Conservation (phyloP, 1,140 invertebrate species). For the Coelopa frigida region DNA sequence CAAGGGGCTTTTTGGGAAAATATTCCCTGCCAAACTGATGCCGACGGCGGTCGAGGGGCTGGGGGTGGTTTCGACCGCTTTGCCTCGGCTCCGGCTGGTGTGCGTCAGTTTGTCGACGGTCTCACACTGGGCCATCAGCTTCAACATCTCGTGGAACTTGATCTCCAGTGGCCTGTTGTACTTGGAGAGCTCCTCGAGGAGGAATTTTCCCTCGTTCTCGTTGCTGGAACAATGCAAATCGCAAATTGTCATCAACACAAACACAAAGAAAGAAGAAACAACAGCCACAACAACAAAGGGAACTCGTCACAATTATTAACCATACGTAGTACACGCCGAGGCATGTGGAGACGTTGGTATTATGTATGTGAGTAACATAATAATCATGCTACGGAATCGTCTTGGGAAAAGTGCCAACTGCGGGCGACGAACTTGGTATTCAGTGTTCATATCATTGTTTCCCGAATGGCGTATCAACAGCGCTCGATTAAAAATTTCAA, state of each 20-base stretch:
- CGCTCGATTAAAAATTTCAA: too few species aligned
- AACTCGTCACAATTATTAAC: neutral
- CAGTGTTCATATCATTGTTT: too few species aligned
- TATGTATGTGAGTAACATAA: too few species aligned
- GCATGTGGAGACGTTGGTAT: too few species aligned
- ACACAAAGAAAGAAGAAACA: too few species aligned
- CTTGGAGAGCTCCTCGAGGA: constrained; percentile 52
- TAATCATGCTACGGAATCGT: too few species aligned
- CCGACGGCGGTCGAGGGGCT: constrained; percentile 29
- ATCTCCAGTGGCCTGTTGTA: constrained; percentile 55
- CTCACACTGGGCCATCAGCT: constrained; percentile 68
- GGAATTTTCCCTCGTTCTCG: constrained; percentile 54
- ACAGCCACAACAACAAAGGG: too few species aligned
- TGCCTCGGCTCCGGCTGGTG: constrained; percentile 16
- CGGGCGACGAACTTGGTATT: too few species aligned
- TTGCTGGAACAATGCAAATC: constrained; percentile 51
- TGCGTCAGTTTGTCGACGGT: constrained; percentile 48
- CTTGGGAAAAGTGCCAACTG: too few species aligned
- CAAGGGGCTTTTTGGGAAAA: constrained; percentile 54
- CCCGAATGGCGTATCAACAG: too few species aligned
- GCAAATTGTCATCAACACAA: neutral
- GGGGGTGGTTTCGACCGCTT: constrained; percentile 23
- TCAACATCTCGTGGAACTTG: constrained; percentile 62
- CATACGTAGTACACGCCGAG: too few species aligned
- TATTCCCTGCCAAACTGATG: constrained; percentile 32